Conservation (phyloP, 2,113 vertebrate genomes). For the Trogon melanurus region DNA sequence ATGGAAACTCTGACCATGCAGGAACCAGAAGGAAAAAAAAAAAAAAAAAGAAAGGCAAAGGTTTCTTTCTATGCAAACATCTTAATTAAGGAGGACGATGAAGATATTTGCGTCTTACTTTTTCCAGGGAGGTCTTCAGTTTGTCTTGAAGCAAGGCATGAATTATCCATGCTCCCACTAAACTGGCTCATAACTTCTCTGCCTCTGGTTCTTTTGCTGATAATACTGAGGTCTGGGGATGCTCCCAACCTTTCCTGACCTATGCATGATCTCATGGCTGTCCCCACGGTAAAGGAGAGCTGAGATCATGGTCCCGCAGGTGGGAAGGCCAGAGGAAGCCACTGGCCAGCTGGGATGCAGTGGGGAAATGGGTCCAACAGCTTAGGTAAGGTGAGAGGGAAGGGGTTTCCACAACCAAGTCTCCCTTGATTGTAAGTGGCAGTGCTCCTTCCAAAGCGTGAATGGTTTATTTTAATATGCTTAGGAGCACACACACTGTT, state of each 20-base stretch:
- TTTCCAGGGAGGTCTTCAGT: slow-evolving; percentile 41
- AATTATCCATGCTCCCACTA: neutral
- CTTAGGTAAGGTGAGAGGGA: neutral
- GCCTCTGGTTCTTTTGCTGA: neutral
- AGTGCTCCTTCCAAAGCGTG: neutral
- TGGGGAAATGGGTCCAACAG: neutral
- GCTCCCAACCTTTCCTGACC: neutral
- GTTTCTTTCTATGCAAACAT: slow-evolving; percentile 52
- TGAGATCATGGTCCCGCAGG: neutral
- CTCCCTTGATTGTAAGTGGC: neutral
- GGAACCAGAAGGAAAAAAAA: neutral
- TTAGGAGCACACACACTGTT: neutral
- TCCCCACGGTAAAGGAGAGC: neutral
- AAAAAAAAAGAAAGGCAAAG: neutral
- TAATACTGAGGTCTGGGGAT: neutral
- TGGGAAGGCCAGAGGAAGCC: neutral
- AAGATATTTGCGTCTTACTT: slow-evolving; percentile 56
- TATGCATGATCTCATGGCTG: neutral
- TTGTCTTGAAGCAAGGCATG: neutral
- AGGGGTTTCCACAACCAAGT: neutral
- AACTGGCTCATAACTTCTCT: neutral
- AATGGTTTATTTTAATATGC: neutral
- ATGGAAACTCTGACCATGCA: neutral
- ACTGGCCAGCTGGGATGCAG: neutral
- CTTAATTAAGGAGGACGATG: slow-evolving; percentile 54